Percentiles rank a stretch among this genome's conserved stretches.
These are phyloP conservation scores for Macrocentrus cingulum DNA, from an alignment of 1,140 invertebrate genomes.

Conservation along the genomic window DNA sequence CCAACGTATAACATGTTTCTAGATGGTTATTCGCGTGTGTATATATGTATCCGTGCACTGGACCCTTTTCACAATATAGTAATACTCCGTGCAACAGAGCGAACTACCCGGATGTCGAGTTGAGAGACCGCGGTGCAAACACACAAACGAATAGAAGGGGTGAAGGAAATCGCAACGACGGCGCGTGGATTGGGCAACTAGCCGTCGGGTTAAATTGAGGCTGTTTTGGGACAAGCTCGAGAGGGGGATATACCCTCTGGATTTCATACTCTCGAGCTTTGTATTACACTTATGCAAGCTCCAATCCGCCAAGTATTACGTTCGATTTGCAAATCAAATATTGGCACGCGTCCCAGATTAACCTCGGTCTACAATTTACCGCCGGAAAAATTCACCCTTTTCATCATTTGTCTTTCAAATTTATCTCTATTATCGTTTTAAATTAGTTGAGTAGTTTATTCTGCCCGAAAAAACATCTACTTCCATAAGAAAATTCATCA, in stretches of 20 bases:
- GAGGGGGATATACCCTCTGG: not conserved
- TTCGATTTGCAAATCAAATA: conserved; percentile 42
- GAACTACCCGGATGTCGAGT: not conserved
- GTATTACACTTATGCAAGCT: conserved; percentile 12
- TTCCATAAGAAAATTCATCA: too few species aligned
- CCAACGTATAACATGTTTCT: not conserved
- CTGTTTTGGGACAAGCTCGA: not conserved
- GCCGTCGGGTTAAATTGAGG: conserved; percentile 13
- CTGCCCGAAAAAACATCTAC: too few species aligned
- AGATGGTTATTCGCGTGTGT: not conserved
- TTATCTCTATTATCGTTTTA: too few species aligned
- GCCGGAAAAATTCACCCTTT: too few species aligned
- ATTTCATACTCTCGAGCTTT: not conserved
- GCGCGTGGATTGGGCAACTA: not conserved
- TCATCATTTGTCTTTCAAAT: too few species aligned
- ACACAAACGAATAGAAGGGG: not conserved
- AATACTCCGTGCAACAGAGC: too few species aligned
- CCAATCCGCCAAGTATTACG: conserved; percentile 12
- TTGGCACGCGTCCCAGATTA: conserved; percentile 26
- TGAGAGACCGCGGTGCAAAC: conserved; percentile 6
- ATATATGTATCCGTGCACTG: not conserved
- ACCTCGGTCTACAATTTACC: too few species aligned
- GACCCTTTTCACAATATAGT: conserved; percentile 4
- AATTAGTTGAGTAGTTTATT: too few species aligned
- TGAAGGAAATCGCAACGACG: too few species aligned